Percentiles rank a stretch among this genome's conserved stretches.
phyloP scores from a whole-genome alignment of 2,888 invertebrate species.

The Pyrrhosoma nymphula region DNA sequence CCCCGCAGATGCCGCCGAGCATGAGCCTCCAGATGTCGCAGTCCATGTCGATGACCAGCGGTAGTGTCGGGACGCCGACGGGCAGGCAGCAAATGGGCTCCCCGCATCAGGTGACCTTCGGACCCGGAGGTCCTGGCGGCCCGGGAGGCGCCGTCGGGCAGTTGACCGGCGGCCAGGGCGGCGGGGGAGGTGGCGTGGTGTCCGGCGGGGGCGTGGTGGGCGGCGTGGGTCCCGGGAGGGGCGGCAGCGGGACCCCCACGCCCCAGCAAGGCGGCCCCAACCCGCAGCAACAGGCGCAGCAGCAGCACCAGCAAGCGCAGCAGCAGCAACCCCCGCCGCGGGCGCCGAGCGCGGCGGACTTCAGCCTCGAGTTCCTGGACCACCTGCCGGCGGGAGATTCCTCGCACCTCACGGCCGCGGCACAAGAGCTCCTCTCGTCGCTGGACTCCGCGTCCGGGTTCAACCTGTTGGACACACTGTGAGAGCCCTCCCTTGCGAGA shows the following conservation, averaged over 20 bases:
- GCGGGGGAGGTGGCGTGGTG: conserved; percentile 4
- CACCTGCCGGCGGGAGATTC: conserved; percentile 88
- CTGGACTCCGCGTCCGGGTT: conserved; percentile 84
- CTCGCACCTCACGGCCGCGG: conserved; percentile 83
- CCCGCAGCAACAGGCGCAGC: conserved; percentile 72
- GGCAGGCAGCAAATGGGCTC: conserved; percentile 57
- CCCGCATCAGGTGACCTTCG: conserved; percentile 62
- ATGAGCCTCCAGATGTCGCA: conserved; percentile 79
- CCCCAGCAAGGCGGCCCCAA: conserved; percentile 76
- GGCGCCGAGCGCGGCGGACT: conserved; percentile 81
- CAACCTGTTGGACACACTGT: conserved; percentile 70
- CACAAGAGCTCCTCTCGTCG: conserved; percentile 90
- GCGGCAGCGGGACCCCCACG: conserved; percentile 70
- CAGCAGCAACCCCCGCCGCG: conserved; percentile 60
- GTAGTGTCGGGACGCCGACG: conserved; percentile 54
- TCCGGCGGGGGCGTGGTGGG: not conserved
- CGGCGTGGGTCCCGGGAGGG: conserved; percentile 55
- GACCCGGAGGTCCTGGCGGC: conserved; percentile 16
- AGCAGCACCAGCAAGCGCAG: conserved; percentile 22
- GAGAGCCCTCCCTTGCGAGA: conserved; percentile 29
- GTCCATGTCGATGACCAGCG: conserved; percentile 76
- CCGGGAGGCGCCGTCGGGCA: conserved; percentile 11
- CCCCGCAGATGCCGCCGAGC: conserved; percentile 78
- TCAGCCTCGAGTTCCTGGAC: conserved; percentile 92
- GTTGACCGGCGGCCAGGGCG: conserved; percentile 34